Percentiles rank a stretch among this genome's conserved stretches.
Conservation (phyloP, 2,888 invertebrate genomes). For the Cynaeus angustus region DNA sequence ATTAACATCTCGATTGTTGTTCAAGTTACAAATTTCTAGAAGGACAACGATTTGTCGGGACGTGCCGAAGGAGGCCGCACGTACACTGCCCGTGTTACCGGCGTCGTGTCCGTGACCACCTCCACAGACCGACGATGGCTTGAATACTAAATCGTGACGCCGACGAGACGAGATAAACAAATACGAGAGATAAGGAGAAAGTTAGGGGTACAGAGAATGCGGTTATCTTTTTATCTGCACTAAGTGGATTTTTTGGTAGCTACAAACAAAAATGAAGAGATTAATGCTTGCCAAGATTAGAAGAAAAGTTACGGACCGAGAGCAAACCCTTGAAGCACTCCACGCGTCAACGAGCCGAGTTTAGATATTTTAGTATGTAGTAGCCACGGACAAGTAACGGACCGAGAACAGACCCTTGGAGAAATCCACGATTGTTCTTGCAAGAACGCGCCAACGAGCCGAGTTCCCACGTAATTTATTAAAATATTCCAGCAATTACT, state of each 20-base stretch:
- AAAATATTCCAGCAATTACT: constrained; percentile 29
- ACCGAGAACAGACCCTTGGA: no score
- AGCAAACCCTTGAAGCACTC: no score
- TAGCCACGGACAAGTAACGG: no score
- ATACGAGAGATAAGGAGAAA: neutral
- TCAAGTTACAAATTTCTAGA: constrained; percentile 4
- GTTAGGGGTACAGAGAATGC: neutral
- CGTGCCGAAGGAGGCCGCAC: constrained; percentile 57
- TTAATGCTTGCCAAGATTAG: no score
- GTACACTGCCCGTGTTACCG: constrained; percentile 59
- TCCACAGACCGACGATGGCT: constrained; percentile 50
- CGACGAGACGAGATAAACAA: constrained; percentile 23
- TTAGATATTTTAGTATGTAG: no score
- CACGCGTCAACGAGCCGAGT: no score
- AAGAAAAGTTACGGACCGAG: no score
- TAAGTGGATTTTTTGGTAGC: neutral
- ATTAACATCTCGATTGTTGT: constrained; percentile 29
- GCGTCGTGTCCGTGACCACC: constrained; percentile 55
- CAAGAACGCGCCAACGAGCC: constrained; percentile 3
- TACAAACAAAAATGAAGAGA: no score
- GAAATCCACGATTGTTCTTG: neutral
- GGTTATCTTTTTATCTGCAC: constrained; percentile 13
- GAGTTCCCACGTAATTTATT: constrained; percentile 20
- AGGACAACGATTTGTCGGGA: constrained; percentile 29
- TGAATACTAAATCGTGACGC: constrained; percentile 54